phyloP scores from a whole-genome alignment of 2,888 invertebrate species.

The Gasteruption jaculator region DNA sequence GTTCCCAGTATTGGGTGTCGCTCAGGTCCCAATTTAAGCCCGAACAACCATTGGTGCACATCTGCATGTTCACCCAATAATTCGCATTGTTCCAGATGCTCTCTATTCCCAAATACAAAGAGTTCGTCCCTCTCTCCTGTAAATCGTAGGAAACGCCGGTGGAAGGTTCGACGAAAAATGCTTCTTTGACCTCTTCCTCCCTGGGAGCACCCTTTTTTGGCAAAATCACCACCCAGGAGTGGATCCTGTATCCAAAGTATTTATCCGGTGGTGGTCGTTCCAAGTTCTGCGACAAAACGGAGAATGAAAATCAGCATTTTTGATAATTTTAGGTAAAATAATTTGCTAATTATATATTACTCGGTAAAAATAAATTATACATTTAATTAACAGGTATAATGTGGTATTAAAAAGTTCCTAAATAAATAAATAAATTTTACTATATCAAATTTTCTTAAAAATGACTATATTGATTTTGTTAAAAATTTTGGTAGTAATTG shows the following conservation, averaged over 20 bases:
- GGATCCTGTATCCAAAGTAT: conserved; percentile 67
- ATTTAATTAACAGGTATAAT: no score
- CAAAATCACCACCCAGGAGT: conserved; percentile 79
- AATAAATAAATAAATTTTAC: no score
- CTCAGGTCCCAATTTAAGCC: conserved; percentile 62
- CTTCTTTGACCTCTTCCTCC: conserved; percentile 57
- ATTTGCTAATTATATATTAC: neutral
- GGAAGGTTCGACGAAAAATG: conserved; percentile 80
- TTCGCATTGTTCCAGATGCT: conserved; percentile 83
- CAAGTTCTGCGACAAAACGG: no score
- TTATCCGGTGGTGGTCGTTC: conserved; percentile 65
- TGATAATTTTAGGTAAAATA: neutral
- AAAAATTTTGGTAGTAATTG: no score
- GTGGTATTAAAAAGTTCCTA: no score
- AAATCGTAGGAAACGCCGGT: conserved; percentile 58
- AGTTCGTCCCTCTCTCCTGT: conserved; percentile 56
- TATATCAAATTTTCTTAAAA: no score
- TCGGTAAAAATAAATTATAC: neutral
- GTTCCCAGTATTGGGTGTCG: conserved; percentile 66
- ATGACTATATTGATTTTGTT: no score
- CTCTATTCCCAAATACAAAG: conserved; percentile 73
- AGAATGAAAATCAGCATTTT: neutral
- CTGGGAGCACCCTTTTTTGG: conserved; percentile 54
- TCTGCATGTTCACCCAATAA: conserved; percentile 73
- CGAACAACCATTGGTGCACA: conserved; percentile 53